Evolutionary conservation across 1,140 invertebrate species (phyloP), one percentile per base, ranked within the genome.

Genomic region (Drosophila dunni): DNA sequence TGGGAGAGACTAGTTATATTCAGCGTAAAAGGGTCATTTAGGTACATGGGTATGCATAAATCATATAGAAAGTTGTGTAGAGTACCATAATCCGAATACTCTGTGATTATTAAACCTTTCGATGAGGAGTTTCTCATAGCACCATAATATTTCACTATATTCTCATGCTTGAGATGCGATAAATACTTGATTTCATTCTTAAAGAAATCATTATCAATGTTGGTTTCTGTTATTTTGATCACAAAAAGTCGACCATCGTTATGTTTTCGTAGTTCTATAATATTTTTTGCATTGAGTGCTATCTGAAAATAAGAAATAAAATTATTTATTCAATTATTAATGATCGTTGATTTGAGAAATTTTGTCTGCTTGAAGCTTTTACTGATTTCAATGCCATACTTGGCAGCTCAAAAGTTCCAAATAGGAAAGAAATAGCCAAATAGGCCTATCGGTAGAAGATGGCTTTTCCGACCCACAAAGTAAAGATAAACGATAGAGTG

Each of bases 171-270:
- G 24, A 45, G 24, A 24, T 3, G 20, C 7, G 45, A 20, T 20
- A 15, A 36, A 40, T 56, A 62, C 54, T 74, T 66, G 3, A 42
- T 13, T n/a, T 42, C 40, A 10, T 13, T 42, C 40, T 42, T 11
- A 42, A 42, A 42, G n/a, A 13, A n/a, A 6, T 42, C 5, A 13
- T 42, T n/a, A 42, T 6, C n/a, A 42, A 1, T 5, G 40, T 42
- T 13, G n/a, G 11, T 13, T 13, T 6, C 40, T 6, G 40, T 42
- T 13, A 13, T n/a, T 42, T 42, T 42, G 3, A 42, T n/a, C 3
- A 42, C 7, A 13, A 42, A 42, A 42, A 13, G n/a, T n/a, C 40
- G n/a, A 3, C n/a, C n/a, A 42, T 42, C 40, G n/a, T 13, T n/a
- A 13, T 42, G 40, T 5, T 13, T 13, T 4, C 40, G 2, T 11